These are phyloP conservation scores for Dicranocentrus wangi DNA, from an alignment of 2,888 invertebrate species.

Conservation along the genomic window DNA sequence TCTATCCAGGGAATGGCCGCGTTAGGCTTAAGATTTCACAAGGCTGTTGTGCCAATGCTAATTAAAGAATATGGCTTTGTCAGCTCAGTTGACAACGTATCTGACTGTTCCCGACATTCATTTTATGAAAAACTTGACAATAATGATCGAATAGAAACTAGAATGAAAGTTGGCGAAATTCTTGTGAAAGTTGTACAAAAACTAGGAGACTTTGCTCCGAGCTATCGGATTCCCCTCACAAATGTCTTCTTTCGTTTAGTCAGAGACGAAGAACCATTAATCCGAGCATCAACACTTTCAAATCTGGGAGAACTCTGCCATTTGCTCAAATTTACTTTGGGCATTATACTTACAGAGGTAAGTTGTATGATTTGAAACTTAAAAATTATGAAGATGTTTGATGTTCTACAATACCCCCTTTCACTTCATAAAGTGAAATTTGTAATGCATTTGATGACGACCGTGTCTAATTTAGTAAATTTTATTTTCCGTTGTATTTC, in stretches of 20 bases:
- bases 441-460: too few species aligned
- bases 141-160: constrained; percentile 74
- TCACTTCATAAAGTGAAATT: too few species aligned
- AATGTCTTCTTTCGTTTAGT: constrained; percentile 83
- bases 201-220: constrained; percentile 83
- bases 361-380: constrained; percentile 64
- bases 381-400: neutral
- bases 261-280: constrained; percentile 82
- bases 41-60: constrained; percentile 81
- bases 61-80: constrained; percentile 80
- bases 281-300: constrained; percentile 87
- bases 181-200: constrained; percentile 83
- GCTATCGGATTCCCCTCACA: constrained; percentile 82
- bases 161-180: constrained; percentile 87
- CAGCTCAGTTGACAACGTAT: constrained; percentile 72
- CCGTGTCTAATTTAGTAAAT: too few species aligned
- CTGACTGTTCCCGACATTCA: neutral
- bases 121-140: constrained; percentile 17
- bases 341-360: constrained; percentile 84
- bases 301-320: constrained; percentile 88
- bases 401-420: constrained; percentile 3
- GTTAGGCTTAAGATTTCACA: constrained; percentile 81
- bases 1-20: constrained; percentile 85
- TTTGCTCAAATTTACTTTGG: constrained; percentile 83
- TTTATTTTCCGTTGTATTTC: constrained; percentile 74